Base-by-base conservation (phyloP, 2,113 vertebrate species). In the Clarias gariepinus region DNA sequence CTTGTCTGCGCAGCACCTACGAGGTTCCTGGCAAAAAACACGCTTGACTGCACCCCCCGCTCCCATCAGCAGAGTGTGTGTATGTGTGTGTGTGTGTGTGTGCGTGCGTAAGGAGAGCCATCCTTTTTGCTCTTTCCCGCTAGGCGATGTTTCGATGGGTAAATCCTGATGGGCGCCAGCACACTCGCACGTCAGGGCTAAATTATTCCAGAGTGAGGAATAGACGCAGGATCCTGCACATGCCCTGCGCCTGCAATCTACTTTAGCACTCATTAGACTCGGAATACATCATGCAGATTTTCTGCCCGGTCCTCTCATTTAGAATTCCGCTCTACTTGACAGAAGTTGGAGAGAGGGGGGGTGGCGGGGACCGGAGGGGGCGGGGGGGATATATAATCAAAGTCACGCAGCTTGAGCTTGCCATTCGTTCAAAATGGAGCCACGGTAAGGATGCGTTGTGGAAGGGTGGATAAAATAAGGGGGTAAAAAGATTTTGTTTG, bases 281-380 rank as follows among this genome's bases (percentile, higher is more conserved):
- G 28, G 83, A 89, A 89, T 86, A 87, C 86, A 85, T 89, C 83
- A 87, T 89, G 80, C 89, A 87, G 83, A 87, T 89, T 87, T 81
- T 57, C 64, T 82, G 71, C 74, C 61, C 84, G 60, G 68, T 89
- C 87, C 86, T 86, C 81, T 87, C 84, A 85, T 86, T 89, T 86
- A 57, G 84, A 87, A 90, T 89, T 84, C 89, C 63, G 60, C 85
- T 87, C 83, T 82, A 85, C 88, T 87, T 87, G 87, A 87, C 89
- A 90, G 80, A 85, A 85, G 77, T 89, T 89, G 78, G 84, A 87
- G 74, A 90, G 76, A 18, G 68, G 84, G 7, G 7, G 9, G 15
- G 18, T 16, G 16, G 58, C 0, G 58, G 58, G 12, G 58, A 4
- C 1, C 2, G 12, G 53, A 18, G 61, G 1, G 10, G 66, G 5